Evolutionary conservation across 2,888 invertebrate genomes (phyloP), one percentile per base, ranked within the genome.

Genomic region (Tinea pellionella): DNA sequence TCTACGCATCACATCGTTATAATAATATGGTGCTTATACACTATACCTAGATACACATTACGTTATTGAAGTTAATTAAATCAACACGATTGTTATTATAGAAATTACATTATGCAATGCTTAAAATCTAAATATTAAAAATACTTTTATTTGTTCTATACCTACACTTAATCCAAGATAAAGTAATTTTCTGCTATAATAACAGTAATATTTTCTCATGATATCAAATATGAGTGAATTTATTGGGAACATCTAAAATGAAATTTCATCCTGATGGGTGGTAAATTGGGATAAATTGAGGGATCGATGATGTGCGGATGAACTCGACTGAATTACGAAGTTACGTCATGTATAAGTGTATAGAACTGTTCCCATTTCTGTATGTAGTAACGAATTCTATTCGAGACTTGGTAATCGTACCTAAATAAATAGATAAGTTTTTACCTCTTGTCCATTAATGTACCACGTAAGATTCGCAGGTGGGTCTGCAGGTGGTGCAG

Each of bases 381-480:
- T n/a, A n/a, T n/a, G n/a, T n/a, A n/a, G n/a, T n/a, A n/a, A n/a
- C n/a, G n/a, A n/a, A n/a, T n/a, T n/a, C n/a, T n/a, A n/a, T n/a
- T n/a, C n/a, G n/a, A n/a, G n/a, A n/a, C n/a, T 37, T 37, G 4
- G 37, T 37, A 24, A 24, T 24, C 24, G 24, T 37, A 9, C 37
- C 9, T 9, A 37, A n/a, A 37, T 37, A 37, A 12, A 37, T 30
- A 30, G 6, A 4, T 30, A 30, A 9, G 30, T 6, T 15, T 47
- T 57, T 70, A 85, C 86, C 82, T 86, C 83, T 74, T 91, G 91
- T 74, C 92, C 91, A 75, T 93, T 93, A 63, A 93, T 85, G 56
- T 90, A 80, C 88, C 93, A 93, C 65, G 90, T 91, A 64, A 93
- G 87, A 66, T 88, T 88, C 30, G 92, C 91, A 3, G 90, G 88